Evolutionary conservation across 2,113 vertebrate species (phyloP).

Genomic region (Laterallus jamaicensis): DNA sequence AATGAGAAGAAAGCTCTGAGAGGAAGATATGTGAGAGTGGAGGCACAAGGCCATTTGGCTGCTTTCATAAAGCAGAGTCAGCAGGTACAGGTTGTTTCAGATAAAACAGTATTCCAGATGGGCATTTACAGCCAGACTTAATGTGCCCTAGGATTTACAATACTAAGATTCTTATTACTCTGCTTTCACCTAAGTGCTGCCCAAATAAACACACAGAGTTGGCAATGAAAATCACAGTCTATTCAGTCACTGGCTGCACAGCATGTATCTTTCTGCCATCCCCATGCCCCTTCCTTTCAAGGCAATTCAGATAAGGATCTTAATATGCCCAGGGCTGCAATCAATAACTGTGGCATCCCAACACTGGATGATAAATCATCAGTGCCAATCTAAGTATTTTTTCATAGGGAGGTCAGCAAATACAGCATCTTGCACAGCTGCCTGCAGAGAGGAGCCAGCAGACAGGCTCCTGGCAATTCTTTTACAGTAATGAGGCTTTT

Average conservation of each 20-base stretch:
- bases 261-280: background rate
- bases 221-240: background rate
- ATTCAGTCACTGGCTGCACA: background rate
- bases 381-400: conserved; percentile 16
- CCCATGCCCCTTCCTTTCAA: background rate
- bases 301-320: background rate
- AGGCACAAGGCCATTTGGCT: background rate
- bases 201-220: background rate
- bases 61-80: background rate
- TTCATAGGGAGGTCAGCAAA: conserved; percentile 21
- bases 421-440: background rate
- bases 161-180: background rate
- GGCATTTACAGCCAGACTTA: background rate
- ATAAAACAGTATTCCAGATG: background rate
- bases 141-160: background rate
- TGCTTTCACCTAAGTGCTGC: background rate
- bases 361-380: conserved; percentile 4
- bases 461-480: background rate
- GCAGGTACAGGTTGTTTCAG: background rate
- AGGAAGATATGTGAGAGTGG: background rate
- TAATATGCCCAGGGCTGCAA: background rate
- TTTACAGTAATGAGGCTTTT: conserved; percentile 28
- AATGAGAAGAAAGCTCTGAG: background rate
- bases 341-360: conserved; percentile 27
- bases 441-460: conserved; percentile 4